Evolutionary conservation across 1,140 invertebrate genomes (phyloP).

Genomic region (Tetragonula clypearis): DNA sequence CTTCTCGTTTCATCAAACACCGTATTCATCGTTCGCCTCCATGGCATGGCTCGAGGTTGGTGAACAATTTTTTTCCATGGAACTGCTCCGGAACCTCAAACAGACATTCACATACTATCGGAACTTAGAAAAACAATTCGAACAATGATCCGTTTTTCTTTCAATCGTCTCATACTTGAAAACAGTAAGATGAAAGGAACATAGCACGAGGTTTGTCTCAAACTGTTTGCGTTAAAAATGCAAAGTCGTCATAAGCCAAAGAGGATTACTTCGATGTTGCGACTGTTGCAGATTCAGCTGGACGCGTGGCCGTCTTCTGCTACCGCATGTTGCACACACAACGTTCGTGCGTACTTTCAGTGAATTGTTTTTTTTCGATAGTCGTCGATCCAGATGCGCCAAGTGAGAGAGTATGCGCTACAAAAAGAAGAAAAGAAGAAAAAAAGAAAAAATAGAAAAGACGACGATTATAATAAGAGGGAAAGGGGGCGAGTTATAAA

Average conservation of each 20-base stretch:
- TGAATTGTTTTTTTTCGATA: conserved; percentile 55
- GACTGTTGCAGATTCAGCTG: conserved; percentile 57
- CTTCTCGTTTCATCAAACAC: conserved; percentile 41
- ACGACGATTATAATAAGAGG: background rate
- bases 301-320: conserved; percentile 54
- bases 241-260: conserved; percentile 53
- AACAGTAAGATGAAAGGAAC: background rate
- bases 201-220: background rate
- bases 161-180: too few species aligned
- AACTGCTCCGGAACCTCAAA: background rate
- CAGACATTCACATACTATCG: background rate
- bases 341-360: background rate
- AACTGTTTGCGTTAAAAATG: conserved; percentile 39
- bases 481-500: background rate
- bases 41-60: background rate
- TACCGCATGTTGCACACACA: conserved; percentile 2
- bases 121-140: background rate
- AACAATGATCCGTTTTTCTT: background rate
- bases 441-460: background rate
- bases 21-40: conserved; percentile 40
- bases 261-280: conserved; percentile 56
- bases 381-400: conserved; percentile 42
- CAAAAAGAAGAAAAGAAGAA: background rate
- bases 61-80: background rate
- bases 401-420: conserved; percentile 36